Evolutionary conservation across 2,888 invertebrate species (phyloP), one percentile per base, ranked within the genome.

Genomic region (Nineta flava): DNA sequence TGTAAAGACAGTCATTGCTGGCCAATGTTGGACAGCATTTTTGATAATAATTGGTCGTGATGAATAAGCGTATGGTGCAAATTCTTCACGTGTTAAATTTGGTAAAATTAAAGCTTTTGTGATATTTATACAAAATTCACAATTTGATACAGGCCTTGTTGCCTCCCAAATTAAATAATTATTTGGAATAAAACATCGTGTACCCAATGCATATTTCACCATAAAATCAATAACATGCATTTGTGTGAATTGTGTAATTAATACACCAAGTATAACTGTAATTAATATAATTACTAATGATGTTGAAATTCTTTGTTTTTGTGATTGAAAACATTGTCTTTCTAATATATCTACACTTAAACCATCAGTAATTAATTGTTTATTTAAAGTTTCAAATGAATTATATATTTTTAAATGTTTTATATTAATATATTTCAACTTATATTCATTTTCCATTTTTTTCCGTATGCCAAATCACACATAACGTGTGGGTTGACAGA

Each of bases 91-190:
- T 4, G 82, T 80, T 57, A 81, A 62, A 67, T 87, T 87, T 55
- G 68, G 64, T 53, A 88, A 65, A 57, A 85, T 71, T 55, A 83
- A 67, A 42, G 87, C 83, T 56, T 74, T 72, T 48, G 74, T 72
- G 52, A 87, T 70, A 57, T 79, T 79, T 57, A 69, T 67, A 68
- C 91, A 91, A 66, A 85, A 86, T 58, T 73, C 70, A 62, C 92
- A 92, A 67, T 87, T 77, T 17, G 87, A 82, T 49, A 87, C 71
- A 21, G 91, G 91, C 56, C 91, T 72, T 17, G 87, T 83, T 48
- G 85, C 84, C 69, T 92, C 91, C 87, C 87, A 87, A 55, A 88
- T 70, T 52, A 91, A 71, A 64, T 85, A 87, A 71, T 90, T 90
- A 65, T 85, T 87, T 55, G 84, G 81, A 61, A 91, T 62, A 55